Conservation (phyloP, 2,113 vertebrate genomes). For the Ornithorhynchus anatinus region DNA sequence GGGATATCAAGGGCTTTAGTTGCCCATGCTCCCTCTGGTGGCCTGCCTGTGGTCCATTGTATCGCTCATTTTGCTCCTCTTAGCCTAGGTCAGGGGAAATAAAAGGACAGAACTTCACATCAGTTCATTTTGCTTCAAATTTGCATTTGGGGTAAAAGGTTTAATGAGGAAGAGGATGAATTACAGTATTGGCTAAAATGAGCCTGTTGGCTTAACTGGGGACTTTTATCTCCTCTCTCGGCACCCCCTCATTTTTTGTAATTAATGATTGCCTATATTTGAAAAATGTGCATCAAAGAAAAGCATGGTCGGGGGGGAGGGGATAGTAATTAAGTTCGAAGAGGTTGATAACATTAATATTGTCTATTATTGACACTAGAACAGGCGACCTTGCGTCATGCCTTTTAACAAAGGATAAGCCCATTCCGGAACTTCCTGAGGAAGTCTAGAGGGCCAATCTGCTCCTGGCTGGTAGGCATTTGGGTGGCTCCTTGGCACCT, state of each 20-base stretch:
- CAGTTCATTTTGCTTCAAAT: too few relatives aligned
- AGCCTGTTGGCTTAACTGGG: neutral
- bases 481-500: neutral
- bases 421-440: neutral
- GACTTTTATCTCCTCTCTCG: neutral
- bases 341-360: slow-evolving; percentile 1
- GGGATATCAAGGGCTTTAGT: too few relatives aligned
- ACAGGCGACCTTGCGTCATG: neutral
- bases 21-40: too few relatives aligned
- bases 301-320: neutral
- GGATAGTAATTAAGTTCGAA: slow-evolving; percentile 1
- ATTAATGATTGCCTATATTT: slow-evolving; percentile 2
- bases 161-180: slow-evolving; percentile 1
- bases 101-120: too few relatives aligned
- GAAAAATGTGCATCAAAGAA: neutral
- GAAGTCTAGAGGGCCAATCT: neutral
- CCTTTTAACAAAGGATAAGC: neutral
- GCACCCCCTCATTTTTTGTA: neutral
- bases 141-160: neutral
- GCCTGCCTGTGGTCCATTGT: too few relatives aligned
- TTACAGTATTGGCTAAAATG: neutral
- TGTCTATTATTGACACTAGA: neutral
- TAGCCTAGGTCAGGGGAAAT: too few relatives aligned
- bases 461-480: neutral
- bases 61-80: too few relatives aligned